phyloP scores from a whole-genome alignment of 2,113 vertebrate genomes.

The Sialia sialis region DNA sequence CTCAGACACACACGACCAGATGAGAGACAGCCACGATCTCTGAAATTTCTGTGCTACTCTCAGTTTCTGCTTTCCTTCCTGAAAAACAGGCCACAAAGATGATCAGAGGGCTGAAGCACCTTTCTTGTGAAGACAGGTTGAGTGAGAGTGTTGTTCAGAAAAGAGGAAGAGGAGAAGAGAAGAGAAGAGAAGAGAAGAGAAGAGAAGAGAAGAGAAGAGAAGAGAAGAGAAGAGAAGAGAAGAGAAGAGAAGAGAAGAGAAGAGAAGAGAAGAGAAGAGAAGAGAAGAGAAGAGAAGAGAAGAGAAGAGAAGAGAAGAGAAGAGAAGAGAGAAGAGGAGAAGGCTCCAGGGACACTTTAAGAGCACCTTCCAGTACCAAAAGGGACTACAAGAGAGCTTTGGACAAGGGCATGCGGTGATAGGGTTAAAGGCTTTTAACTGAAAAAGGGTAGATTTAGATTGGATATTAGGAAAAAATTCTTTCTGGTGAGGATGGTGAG shows the following conservation, averaged over 20 bases:
- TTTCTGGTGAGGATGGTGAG: neutral
- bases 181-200: too few relatives aligned
- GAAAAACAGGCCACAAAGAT: neutral
- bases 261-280: too few relatives aligned
- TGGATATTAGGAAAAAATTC: neutral
- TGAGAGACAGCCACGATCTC: neutral
- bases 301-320: neutral
- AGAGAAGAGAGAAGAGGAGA: too few relatives aligned
- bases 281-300: too few relatives aligned
- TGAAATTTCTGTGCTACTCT: neutral
- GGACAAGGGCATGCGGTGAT: too few relatives aligned
- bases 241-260: too few relatives aligned
- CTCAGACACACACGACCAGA: neutral
- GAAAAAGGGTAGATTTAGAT: neutral
- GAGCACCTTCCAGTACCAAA: neutral
- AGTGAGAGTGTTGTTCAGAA: rapidly evolving
- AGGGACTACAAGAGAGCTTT: neutral
- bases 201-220: too few relatives aligned
- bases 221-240: too few relatives aligned
- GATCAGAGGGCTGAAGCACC: neutral
- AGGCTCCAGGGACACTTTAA: neutral
- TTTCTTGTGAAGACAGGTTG: neutral
- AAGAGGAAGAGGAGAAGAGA: too few relatives aligned
- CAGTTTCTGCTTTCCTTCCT: neutral
- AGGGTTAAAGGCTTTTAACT: neutral